phyloP scores from a whole-genome alignment of 2,797 vertebrate species.

The Heterohyrax brucei region DNA sequence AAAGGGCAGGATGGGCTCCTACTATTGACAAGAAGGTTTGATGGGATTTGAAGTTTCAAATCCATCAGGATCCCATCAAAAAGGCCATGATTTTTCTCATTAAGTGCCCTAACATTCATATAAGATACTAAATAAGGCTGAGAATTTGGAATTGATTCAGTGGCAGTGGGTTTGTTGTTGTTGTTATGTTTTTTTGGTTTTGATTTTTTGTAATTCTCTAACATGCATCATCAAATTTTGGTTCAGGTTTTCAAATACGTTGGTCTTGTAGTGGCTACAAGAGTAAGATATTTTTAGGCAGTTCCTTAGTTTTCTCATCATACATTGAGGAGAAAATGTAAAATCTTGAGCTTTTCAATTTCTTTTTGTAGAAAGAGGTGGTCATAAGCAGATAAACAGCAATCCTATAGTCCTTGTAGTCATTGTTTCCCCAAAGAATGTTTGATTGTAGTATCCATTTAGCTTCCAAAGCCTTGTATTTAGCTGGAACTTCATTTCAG shows the following conservation, averaged over 20 bases:
- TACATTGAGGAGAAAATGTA: neutral
- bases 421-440: neutral
- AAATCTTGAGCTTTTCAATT: neutral
- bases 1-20: neutral
- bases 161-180: too few relatives aligned
- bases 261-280: neutral
- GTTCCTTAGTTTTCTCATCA: neutral
- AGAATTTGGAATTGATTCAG: neutral
- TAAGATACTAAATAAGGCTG: neutral
- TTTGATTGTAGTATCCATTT: neutral
- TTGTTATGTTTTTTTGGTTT: too few relatives aligned
- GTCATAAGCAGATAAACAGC: neutral
- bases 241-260: neutral
- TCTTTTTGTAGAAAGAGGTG: neutral
- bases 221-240: neutral
- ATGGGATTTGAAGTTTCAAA: neutral
- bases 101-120: neutral
- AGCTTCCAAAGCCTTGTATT: neutral
- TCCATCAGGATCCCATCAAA: neutral
- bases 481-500: neutral
- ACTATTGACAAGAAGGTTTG: neutral
- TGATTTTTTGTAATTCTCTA: slow-evolving; percentile 9
- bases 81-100: neutral
- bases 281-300: neutral
- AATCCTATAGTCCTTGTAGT: too few relatives aligned